phyloP scores from a whole-genome alignment of 2,888 invertebrate genomes.

The Allygus modestus region DNA sequence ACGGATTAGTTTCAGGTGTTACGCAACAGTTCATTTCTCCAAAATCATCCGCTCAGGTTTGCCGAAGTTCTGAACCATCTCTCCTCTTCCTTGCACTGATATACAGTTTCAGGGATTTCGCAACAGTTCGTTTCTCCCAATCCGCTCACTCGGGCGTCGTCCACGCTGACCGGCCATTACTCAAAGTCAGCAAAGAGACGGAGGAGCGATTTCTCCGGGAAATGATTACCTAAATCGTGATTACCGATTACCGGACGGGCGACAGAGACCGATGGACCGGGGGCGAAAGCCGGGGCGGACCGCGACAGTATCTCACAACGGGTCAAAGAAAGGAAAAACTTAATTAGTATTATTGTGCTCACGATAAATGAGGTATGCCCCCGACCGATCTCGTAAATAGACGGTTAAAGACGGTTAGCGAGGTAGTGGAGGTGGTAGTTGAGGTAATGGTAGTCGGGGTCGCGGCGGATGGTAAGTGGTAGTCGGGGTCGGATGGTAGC shows the following conservation, averaged over 20 bases:
- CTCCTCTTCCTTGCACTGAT: too few species aligned
- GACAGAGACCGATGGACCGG: slow-evolving; percentile 36
- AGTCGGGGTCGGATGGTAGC: neutral
- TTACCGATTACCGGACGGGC: slow-evolving; percentile 50
- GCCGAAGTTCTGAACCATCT: too few species aligned
- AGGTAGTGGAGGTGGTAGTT: neutral
- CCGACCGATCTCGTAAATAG: slow-evolving; percentile 16
- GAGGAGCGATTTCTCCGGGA: slow-evolving; percentile 47
- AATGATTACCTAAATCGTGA: slow-evolving; percentile 56
- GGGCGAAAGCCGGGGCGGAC: slow-evolving; percentile 44
- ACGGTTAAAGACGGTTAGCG: neutral
- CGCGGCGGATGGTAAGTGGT: slow-evolving; percentile 12
- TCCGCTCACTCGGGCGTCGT: neutral
- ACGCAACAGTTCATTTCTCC: too few species aligned
- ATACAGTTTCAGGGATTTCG: too few species aligned
- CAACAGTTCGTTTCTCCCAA: too few species aligned
- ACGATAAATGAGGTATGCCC: slow-evolving; percentile 22
- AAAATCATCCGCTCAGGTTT: too few species aligned
- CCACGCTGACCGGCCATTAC: neutral
- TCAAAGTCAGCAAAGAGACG: slow-evolving; percentile 7
- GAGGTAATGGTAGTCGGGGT: neutral
- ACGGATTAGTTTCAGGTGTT: too few species aligned
- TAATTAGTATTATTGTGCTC: slow-evolving; percentile 50
- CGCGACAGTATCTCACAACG: slow-evolving; percentile 45
- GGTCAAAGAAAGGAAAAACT: slow-evolving; percentile 51